A percentile compares a stretch with the other conserved stretches of the same genome.
phyloP scores from a whole-genome alignment of 1,140 invertebrate genomes.

The Triops longicaudatus region DNA sequence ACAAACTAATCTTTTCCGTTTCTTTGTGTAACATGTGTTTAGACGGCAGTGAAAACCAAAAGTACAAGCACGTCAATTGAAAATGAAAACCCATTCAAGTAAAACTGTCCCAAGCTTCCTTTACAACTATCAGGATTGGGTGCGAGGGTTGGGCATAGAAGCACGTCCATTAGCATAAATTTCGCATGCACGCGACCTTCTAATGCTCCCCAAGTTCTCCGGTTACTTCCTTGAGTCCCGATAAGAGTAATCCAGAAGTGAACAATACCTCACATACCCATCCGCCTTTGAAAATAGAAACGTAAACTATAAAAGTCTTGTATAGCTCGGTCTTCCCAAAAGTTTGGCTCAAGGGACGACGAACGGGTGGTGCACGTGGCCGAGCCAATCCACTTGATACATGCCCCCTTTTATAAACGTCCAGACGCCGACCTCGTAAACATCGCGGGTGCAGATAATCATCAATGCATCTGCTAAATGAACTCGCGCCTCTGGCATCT shows the following conservation, averaged over 20 bases:
- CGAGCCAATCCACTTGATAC: slow-evolving; percentile 10
- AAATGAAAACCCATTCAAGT: too few relatives aligned
- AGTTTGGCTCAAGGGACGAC: background rate
- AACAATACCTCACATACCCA: background rate
- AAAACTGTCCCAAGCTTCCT: too few relatives aligned
- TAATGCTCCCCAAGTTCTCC: background rate
- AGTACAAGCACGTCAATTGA: too few relatives aligned
- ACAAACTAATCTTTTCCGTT: too few relatives aligned
- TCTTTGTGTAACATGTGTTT: too few relatives aligned
- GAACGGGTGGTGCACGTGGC: slow-evolving; percentile 4
- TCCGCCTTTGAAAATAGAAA: background rate
- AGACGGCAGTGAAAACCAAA: too few relatives aligned
- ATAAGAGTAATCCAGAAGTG: background rate
- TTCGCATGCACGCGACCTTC: background rate
- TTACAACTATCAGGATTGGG: too few relatives aligned
- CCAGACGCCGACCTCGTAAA: slow-evolving; percentile 9
- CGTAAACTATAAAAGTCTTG: background rate
- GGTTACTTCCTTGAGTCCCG: background rate
- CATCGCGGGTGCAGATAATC: slow-evolving; percentile 10
- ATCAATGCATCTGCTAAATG: slow-evolving; percentile 15
- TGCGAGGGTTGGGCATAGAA: too few relatives aligned
- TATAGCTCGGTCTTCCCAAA: background rate
- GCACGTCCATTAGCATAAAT: background rate
- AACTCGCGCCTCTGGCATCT: background rate
- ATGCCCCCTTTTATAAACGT: slow-evolving; percentile 15